Base-by-base conservation (phyloP, 2,888 invertebrate genomes). In the Tetragnatha montana region DNA sequence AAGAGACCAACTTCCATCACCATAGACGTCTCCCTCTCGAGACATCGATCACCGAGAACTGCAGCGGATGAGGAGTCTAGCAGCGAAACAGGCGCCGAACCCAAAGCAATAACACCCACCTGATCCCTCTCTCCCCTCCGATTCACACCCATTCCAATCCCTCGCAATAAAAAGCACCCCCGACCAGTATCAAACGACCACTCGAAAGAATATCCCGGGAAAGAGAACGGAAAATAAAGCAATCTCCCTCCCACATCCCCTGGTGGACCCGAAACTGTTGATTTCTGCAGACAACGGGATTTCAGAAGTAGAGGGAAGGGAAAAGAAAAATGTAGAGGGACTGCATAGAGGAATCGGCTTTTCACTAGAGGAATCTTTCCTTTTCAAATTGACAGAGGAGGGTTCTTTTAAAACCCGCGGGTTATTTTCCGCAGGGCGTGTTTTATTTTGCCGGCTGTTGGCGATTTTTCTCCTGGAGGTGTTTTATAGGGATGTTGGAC, bases 331-430 rank as follows among this genome's bases (percentile, higher is more conserved):
- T 21, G 47, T 14, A 75, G 47, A 12, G n/a, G 47, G 47, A 35
- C 19, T 74, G 22, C 60, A 74, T 17, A 70, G 70, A 85, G 50
- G 22, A 70, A 78, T 21, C 50, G 79, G 73, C 71, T 73, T 82
- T 73, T 21, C 73, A 74, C 50, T 47, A 73, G 73, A 22, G 51
- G n/a, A 47, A 73, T 73, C 50, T 80, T 73, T 80, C 70, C 80
- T 86, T 86, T 80, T 74, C 35, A 80, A 86, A 86, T 80, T 68
- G 74, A 60, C 74, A n/a, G 68, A 74, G 71, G 51, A 47, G 35
- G 49, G n/a, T 8, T 10, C 19, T 70, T 49, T 81, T 22, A 71
- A 50, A n/a, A 51, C 81, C 50, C 21, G 51, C 35, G 50, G 71
- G 49, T 73, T 81, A 71, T 70, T 50, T 81, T 80, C 47, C 51